Evolutionary conservation across 2,888 invertebrate species (phyloP), one percentile per base, ranked within the genome.

Genomic region (Parthenolecanium corni): DNA sequence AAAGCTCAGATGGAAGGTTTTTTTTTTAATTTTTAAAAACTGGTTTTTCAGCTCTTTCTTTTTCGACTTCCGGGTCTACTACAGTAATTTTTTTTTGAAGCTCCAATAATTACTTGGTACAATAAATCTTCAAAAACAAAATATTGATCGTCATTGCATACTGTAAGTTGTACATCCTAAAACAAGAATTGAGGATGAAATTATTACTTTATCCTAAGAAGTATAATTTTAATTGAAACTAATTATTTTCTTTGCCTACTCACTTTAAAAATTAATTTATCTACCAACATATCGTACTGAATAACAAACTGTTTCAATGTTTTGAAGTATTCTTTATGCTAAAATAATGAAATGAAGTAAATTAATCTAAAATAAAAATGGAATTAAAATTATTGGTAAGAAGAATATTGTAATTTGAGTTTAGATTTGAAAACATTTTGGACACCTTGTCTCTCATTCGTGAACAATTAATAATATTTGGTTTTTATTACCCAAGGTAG

Each of bases 121-220:
- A 96, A 76, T 62, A 93, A 83, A 75, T 96, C 96, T 77, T 96
- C 95, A 73, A 94, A 96, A 0, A 96, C 94, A 73, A 96, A 96
- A 73, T 95, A 95, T 73, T 95, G 95, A 74, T 96, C 95, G 72
- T 96, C 95, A 73, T 96, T 96, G 11, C 93, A 92, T 0, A 95
- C 93, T 0, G 95, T 96, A 65, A 95, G 74, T 74, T 93, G 93
- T 9, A 96, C 89, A 72, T 96, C 96, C 80, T 82, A 67, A 25
- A 51, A 44, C 12, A 14, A 71, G 68, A 46, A 62, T 64, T n/a
- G 52, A 38, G 3, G 9, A 9, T 9, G 18, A n/a, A 40, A 38
- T 38, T 38, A 9, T 11, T 38, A 12, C 12, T 38, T 38, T 12
- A 38, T 11, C 38, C 11, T 38, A 12, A 38, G 12, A 38, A 38